phyloP scores from a whole-genome alignment of 2,797 vertebrate genomes.

The Epinephelus coioides region DNA sequence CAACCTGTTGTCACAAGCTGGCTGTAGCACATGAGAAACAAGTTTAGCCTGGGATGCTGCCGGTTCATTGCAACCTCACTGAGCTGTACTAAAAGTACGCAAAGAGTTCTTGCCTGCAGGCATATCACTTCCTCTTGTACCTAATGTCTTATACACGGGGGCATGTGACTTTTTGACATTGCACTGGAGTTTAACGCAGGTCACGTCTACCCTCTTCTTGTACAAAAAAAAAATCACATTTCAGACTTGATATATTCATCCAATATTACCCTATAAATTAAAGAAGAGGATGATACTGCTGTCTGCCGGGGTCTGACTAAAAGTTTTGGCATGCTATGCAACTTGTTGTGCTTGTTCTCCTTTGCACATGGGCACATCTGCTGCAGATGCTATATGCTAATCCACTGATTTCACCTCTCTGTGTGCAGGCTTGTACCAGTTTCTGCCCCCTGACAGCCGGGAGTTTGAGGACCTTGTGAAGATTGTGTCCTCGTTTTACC shows the following conservation, averaged over 20 bases:
- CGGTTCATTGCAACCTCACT: background rate
- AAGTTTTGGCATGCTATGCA: background rate
- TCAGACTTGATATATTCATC: background rate
- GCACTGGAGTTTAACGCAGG: background rate
- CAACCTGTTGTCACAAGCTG: constrained; percentile 1
- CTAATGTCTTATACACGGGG: background rate
- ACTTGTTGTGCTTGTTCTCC: background rate
- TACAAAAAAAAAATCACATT: background rate
- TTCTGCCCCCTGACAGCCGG: constrained; percentile 89
- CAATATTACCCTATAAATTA: background rate
- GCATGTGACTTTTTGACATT: background rate
- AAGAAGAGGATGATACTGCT: background rate
- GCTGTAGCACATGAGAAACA: background rate
- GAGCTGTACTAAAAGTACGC: background rate
- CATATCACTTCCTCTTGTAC: background rate
- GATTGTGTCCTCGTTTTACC: constrained; percentile 92
- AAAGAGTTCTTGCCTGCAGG: background rate
- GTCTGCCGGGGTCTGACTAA: background rate
- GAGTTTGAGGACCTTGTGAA: constrained; percentile 95
- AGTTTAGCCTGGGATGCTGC: background rate
- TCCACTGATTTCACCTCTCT: constrained; percentile 10
- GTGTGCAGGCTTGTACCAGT: constrained; percentile 91
- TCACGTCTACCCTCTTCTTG: too few species aligned
- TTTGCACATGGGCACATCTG: background rate
- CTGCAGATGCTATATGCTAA: constrained; percentile 28